These are phyloP conservation scores for Antechinus flavipes DNA, from an alignment of 2,113 vertebrate genomes.

Conservation along the genomic window DNA sequence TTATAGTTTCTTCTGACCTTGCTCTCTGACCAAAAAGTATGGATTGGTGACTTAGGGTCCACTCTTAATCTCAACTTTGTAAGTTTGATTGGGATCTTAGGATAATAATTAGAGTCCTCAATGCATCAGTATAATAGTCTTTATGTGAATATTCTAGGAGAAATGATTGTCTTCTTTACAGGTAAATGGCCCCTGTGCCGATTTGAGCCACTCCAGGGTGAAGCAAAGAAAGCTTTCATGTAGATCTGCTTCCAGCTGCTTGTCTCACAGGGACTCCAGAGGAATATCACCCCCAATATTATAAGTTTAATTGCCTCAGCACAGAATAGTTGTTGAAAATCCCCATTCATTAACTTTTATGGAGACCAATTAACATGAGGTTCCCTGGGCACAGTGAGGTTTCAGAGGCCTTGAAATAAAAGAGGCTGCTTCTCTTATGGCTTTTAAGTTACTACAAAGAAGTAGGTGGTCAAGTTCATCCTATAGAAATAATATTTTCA, in stretches of 20 bases:
- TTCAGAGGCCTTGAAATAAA: neutral
- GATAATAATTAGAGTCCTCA: neutral
- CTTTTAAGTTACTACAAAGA: neutral
- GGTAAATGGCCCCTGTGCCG: neutral
- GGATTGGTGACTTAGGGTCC: neutral
- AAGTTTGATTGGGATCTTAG: neutral
- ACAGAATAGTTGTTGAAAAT: neutral
- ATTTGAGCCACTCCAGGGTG: neutral
- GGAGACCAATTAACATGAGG: conserved; percentile 38
- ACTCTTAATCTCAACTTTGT: neutral
- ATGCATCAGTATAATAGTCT: neutral
- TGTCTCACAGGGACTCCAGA: conserved; percentile 11
- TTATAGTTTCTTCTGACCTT: neutral
- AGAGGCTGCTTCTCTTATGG: neutral
- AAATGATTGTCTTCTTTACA: neutral
- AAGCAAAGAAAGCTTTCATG: neutral
- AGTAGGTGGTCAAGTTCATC: neutral
- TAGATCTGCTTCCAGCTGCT: neutral
- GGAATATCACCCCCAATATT: neutral
- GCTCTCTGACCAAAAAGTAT: neutral
- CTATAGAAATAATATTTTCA: neutral
- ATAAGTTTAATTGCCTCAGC: neutral
- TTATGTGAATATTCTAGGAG: neutral
- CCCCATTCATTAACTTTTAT: conserved; percentile 64
- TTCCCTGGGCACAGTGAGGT: conserved; percentile 4